Evolutionary conservation across 2,888 invertebrate genomes (phyloP).

Genomic region (Halocaridina rubra): DNA sequence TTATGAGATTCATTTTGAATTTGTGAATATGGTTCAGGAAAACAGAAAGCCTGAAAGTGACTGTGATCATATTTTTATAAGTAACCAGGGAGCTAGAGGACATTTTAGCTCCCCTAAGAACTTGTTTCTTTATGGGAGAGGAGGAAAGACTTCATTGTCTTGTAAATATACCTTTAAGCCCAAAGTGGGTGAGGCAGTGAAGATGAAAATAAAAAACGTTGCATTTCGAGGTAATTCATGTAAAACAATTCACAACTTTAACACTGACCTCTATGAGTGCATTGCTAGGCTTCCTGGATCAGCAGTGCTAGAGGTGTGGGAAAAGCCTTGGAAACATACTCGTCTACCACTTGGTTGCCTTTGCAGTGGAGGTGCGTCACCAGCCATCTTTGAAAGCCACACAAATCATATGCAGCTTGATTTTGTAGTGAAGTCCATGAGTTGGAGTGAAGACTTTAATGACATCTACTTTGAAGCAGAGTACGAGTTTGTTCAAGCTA

Average conservation of each 20-base stretch:
- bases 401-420: conserved; percentile 79
- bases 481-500: conserved; percentile 67
- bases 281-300: conserved; percentile 68
- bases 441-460: conserved; percentile 82
- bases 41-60: conserved; percentile 62
- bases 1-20: conserved; percentile 84
- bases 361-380: conserved; percentile 72
- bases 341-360: conserved; percentile 80
- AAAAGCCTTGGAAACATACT: conserved; percentile 79
- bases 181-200: conserved; percentile 75
- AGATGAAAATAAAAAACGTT: conserved; percentile 76
- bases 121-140: conserved; percentile 85
- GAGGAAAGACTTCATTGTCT: conserved; percentile 80
- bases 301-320: conserved; percentile 70
- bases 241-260: conserved; percentile 45
- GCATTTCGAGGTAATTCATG: conserved; percentile 52
- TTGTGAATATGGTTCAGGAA: conserved; percentile 74
- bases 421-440: conserved; percentile 82
- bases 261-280: conserved; percentile 47
- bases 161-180: conserved; percentile 83
- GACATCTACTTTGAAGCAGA: conserved; percentile 80
- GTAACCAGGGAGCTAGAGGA: conserved; percentile 35
- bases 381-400: conserved; percentile 77
- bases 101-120: conserved; percentile 77
- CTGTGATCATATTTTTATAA: conserved; percentile 64